phyloP scores from a whole-genome alignment of 2,888 invertebrate genomes.

The Nymphalis polychloros region DNA sequence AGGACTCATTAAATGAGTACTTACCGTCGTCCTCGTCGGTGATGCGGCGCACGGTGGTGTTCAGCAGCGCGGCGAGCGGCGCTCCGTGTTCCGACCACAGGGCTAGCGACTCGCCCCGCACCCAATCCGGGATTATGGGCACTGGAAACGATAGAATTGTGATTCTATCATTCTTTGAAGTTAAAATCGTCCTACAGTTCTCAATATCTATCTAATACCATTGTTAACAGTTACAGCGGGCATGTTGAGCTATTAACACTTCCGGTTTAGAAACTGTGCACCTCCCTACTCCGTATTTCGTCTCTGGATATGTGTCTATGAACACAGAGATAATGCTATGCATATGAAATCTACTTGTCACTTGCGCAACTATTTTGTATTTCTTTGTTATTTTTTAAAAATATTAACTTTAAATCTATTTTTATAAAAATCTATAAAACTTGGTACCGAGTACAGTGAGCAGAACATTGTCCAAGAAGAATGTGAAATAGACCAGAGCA shows the following conservation, averaged over 20 bases:
- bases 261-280: no score
- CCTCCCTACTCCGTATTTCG: no score
- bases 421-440: slow-evolving; percentile 7
- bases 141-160: slow-evolving; percentile 48
- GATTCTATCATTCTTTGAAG: neutral
- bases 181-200: no score
- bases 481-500: slow-evolving; percentile 84
- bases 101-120: slow-evolving; percentile 51
- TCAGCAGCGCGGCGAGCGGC: slow-evolving; percentile 63
- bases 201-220: no score
- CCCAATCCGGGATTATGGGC: slow-evolving; percentile 73
- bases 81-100: slow-evolving; percentile 58
- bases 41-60: slow-evolving; percentile 56
- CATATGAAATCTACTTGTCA: no score
- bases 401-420: slow-evolving; percentile 18
- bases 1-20: neutral
- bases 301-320: no score
- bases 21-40: slow-evolving; percentile 45
- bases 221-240: no score
- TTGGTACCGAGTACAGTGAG: slow-evolving; percentile 89
- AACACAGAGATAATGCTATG: no score
- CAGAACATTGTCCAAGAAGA: slow-evolving; percentile 92
- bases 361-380: no score
- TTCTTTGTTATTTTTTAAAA: no score
- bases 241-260: no score